phyloP scores from a whole-genome alignment of 35 echinoderm and acorn worm species.

The Stichopus chloronotus region DNA sequence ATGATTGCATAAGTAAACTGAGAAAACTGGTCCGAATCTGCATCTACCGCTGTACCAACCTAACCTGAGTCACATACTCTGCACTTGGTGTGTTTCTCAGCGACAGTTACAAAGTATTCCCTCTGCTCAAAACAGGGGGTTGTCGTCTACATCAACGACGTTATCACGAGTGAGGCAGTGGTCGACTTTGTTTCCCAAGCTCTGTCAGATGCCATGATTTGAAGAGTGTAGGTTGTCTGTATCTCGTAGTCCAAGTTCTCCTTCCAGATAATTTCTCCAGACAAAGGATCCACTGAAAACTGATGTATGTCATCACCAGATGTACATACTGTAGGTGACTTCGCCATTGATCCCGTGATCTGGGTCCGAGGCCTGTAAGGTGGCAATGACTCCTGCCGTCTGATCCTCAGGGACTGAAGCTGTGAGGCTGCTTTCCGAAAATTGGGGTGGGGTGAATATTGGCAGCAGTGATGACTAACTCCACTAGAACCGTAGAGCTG shows the following conservation, averaged over 20 bases:
- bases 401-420: slow-evolving; percentile 69
- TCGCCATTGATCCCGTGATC: slow-evolving; percentile 88
- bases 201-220: slow-evolving; percentile 74
- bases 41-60: slow-evolving; percentile 87
- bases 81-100: slow-evolving; percentile 94
- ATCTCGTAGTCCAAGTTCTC: slow-evolving; percentile 80
- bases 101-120: slow-evolving; percentile 70
- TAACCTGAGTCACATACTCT: slow-evolving; percentile 71
- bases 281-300: slow-evolving; percentile 72
- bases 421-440: slow-evolving; percentile 41
- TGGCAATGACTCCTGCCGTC: slow-evolving; percentile 46
- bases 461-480: slow-evolving; percentile 64
- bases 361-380: slow-evolving; percentile 64
- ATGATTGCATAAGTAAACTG: slow-evolving; percentile 81
- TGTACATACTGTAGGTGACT: slow-evolving; percentile 69
- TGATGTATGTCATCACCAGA: slow-evolving; percentile 60
- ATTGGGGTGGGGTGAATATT: slow-evolving; percentile 79
- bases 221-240: slow-evolving; percentile 57
- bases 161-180: slow-evolving; percentile 55
- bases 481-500: slow-evolving; percentile 53
- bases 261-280: slow-evolving; percentile 71
- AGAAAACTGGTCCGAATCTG: slow-evolving; percentile 70
- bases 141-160: slow-evolving; percentile 83
- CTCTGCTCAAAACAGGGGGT: slow-evolving; percentile 78
- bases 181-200: slow-evolving; percentile 55